These are phyloP conservation scores for Polymixis lichenea DNA, from an alignment of 2,888 invertebrate species.

Conservation along the genomic window DNA sequence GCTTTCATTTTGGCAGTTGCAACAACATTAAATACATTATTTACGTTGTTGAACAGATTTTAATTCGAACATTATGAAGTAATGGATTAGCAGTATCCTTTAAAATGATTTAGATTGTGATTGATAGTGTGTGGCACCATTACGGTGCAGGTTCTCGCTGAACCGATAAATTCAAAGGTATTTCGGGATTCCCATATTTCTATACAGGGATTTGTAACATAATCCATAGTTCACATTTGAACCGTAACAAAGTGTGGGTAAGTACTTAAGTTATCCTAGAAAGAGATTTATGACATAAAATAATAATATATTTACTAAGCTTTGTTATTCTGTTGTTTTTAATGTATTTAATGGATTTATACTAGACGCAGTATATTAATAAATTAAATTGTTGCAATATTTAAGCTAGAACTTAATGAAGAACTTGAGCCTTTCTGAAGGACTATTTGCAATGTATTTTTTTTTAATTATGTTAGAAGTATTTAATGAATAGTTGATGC, in stretches of 20 bases:
- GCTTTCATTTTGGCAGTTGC: too few relatives aligned
- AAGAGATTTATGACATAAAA: slow-evolving; percentile 23
- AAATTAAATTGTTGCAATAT: background rate
- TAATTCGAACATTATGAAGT: too few relatives aligned
- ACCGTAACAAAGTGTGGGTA: background rate
- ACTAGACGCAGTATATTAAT: slow-evolving; percentile 4
- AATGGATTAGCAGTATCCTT: too few relatives aligned
- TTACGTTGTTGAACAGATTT: too few relatives aligned
- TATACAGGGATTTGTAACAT: background rate
- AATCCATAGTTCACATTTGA: background rate
- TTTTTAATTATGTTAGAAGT: background rate
- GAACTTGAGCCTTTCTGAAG: background rate
- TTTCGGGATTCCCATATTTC: too few relatives aligned
- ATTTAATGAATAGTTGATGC: background rate
- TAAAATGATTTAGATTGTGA: too few relatives aligned
- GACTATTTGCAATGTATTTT: background rate
- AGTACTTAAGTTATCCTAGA: slow-evolving; percentile 5
- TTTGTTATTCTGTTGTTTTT: background rate
- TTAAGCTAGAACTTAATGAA: background rate
- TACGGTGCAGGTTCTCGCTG: too few relatives aligned
- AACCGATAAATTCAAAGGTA: too few relatives aligned
- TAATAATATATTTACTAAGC: slow-evolving; percentile 15
- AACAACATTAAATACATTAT: too few relatives aligned
- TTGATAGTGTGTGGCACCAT: too few relatives aligned
- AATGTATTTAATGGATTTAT: slow-evolving; percentile 3